These are phyloP conservation scores for Mycteria americana DNA, from an alignment of 2,797 vertebrate genomes.

Conservation along the genomic window DNA sequence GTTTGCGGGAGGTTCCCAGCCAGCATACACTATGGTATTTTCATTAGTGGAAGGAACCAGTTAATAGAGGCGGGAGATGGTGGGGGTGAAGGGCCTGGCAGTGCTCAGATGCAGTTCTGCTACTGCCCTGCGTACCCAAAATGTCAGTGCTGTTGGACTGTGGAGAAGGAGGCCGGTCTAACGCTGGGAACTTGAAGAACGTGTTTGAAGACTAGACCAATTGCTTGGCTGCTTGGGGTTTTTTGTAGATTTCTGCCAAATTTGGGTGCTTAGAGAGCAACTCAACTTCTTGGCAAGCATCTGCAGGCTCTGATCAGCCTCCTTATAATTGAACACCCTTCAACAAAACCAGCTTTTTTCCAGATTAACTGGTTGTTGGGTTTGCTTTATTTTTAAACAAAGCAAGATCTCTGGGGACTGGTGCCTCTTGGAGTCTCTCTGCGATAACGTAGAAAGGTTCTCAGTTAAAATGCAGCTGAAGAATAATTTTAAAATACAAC, in stretches of 20 bases:
- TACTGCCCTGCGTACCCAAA: background rate
- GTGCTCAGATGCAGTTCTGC: background rate
- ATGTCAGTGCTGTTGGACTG: background rate
- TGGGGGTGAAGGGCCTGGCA: background rate
- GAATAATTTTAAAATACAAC: background rate
- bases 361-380: background rate
- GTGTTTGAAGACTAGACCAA: background rate
- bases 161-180: background rate
- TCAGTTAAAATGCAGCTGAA: background rate
- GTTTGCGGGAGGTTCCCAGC: background rate
- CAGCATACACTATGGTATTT: background rate
- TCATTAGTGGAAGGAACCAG: background rate
- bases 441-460: background rate
- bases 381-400: conserved; percentile 49
- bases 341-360: background rate
- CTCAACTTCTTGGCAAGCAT: conserved; percentile 18
- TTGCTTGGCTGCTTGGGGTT: background rate
- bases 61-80: background rate
- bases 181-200: background rate
- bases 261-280: background rate
- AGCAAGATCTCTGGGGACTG: background rate
- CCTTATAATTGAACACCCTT: background rate
- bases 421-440: background rate
- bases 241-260: background rate
- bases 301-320: background rate